A percentile compares a stretch with the other conserved stretches of the same genome.
These are phyloP conservation scores for Tridacna crocea DNA, from an alignment of 2,888 invertebrate genomes.

Conservation along the genomic window DNA sequence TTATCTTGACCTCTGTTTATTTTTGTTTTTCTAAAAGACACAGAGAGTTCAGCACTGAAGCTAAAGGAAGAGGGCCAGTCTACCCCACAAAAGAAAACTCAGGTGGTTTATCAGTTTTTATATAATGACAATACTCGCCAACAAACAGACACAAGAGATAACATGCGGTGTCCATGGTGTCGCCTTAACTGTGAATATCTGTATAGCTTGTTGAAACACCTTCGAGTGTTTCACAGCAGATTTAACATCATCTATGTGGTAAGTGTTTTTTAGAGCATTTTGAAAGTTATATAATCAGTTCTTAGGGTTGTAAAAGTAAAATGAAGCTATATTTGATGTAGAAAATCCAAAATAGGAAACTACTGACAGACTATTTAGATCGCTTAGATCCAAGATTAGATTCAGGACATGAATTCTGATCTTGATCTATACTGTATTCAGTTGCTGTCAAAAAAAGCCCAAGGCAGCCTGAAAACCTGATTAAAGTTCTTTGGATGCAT, in stretches of 20 bases:
- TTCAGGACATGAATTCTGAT: too few species aligned
- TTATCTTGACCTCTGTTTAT: too few species aligned
- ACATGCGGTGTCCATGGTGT: constrained; percentile 98
- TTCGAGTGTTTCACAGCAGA: constrained; percentile 96
- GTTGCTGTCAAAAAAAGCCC: too few species aligned
- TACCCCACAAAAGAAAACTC: constrained; percentile 73
- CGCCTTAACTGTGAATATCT: constrained; percentile 94
- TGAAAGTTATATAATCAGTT: not conserved
- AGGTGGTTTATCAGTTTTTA: constrained; percentile 97
- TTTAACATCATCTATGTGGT: constrained; percentile 96
- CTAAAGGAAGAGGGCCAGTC: constrained; percentile 65
- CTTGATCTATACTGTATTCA: too few species aligned
- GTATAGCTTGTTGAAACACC: constrained; percentile 95
- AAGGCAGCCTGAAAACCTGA: too few species aligned
- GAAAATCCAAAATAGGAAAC: too few species aligned
- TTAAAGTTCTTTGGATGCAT: too few species aligned
- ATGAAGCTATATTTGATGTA: too few species aligned
- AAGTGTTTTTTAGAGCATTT: constrained; percentile 83
- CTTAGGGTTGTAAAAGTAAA: too few species aligned
- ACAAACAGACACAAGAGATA: constrained; percentile 97
- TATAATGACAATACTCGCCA: constrained; percentile 97
- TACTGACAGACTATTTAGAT: too few species aligned
- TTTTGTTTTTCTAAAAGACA: constrained; percentile 5
- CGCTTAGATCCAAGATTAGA: too few species aligned
- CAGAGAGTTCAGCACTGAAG: constrained; percentile 38